These are phyloP conservation scores for Ellobium chinense DNA, from an alignment of 2,888 invertebrate species.

Conservation along the genomic window DNA sequence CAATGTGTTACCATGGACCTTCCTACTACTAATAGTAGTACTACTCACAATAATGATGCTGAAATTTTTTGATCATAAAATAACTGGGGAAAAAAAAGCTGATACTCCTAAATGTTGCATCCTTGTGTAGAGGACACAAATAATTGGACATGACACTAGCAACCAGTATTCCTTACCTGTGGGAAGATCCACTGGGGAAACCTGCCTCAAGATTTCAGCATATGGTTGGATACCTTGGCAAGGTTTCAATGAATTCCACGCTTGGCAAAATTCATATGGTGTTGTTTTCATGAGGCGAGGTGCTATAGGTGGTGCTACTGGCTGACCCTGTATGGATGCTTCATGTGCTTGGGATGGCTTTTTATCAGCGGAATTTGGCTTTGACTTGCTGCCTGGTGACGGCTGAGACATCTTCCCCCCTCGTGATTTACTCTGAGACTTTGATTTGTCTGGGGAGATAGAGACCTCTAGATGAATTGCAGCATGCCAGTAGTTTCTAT, in stretches of 20 bases:
- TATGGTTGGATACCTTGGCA: constrained; percentile 66
- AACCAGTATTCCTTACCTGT: constrained; percentile 58
- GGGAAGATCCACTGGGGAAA: constrained; percentile 69
- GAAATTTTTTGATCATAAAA: too few relatives aligned
- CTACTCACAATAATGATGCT: too few relatives aligned
- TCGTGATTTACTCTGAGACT: constrained; percentile 33
- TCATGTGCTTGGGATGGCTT: constrained; percentile 15
- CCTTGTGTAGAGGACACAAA: background rate
- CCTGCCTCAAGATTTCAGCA: constrained; percentile 70
- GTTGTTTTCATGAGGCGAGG: constrained; percentile 67
- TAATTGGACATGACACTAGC: background rate
- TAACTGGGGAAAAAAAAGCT: too few relatives aligned
- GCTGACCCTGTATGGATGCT: constrained; percentile 52
- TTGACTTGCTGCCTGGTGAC: constrained; percentile 13
- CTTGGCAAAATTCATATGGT: constrained; percentile 76
- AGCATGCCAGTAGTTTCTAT: too few relatives aligned
- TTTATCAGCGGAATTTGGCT: constrained; percentile 1
- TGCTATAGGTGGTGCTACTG: constrained; percentile 54
- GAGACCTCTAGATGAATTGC: too few relatives aligned
- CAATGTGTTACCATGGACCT: too few relatives aligned
- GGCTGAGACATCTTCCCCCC: constrained; percentile 25
- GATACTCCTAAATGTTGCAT: too few relatives aligned
- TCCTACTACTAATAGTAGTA: too few relatives aligned
- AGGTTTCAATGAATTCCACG: constrained; percentile 75
- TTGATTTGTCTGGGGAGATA: constrained; percentile 13